phyloP scores from a whole-genome alignment of 2,888 invertebrate genomes.

The Xylota sylvarum region DNA sequence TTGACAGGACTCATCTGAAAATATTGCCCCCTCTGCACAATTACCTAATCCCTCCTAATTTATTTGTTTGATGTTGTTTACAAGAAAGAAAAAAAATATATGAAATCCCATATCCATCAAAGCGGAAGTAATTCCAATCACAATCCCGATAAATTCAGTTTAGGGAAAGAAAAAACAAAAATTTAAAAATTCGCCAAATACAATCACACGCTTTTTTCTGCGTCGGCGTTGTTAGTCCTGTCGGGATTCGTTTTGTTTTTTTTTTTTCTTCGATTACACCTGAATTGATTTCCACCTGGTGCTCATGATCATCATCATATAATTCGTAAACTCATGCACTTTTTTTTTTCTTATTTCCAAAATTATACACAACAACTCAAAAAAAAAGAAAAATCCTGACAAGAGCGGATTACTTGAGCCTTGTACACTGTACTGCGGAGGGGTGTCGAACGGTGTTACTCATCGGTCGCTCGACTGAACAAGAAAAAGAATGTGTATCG shows the following conservation, averaged over 20 bases:
- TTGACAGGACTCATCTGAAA: conserved; percentile 29
- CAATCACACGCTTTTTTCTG: conserved; percentile 26
- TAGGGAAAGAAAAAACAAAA: conserved; percentile 1
- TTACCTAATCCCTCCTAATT: conserved; percentile 34
- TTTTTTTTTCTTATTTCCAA: conserved; percentile 10
- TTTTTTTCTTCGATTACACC: conserved; percentile 44
- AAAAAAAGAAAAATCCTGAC: conserved; percentile 51
- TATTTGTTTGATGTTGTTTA: conserved; percentile 56
- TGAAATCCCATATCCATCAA: conserved; percentile 19
- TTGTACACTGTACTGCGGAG: conserved; percentile 25
- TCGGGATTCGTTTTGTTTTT: neutral
- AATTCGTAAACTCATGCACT: neutral
- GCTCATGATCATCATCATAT: conserved; percentile 35
- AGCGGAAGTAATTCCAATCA: conserved; percentile 59
- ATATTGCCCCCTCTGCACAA: conserved; percentile 39
- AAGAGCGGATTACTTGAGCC: conserved; percentile 61
- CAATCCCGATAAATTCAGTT: conserved; percentile 11
- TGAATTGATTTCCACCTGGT: conserved; percentile 67
- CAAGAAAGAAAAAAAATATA: neutral
- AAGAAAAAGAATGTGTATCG: conserved; percentile 40
- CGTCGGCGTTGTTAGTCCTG: conserved; percentile 25
- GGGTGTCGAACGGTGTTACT: conserved; percentile 64
- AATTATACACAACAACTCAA: conserved; percentile 18
- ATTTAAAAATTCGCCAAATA: neutral
- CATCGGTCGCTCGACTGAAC: conserved; percentile 63